Evolutionary conservation across 2,797 vertebrate genomes (phyloP).

Genomic region (Typhlichthys subterraneus): DNA sequence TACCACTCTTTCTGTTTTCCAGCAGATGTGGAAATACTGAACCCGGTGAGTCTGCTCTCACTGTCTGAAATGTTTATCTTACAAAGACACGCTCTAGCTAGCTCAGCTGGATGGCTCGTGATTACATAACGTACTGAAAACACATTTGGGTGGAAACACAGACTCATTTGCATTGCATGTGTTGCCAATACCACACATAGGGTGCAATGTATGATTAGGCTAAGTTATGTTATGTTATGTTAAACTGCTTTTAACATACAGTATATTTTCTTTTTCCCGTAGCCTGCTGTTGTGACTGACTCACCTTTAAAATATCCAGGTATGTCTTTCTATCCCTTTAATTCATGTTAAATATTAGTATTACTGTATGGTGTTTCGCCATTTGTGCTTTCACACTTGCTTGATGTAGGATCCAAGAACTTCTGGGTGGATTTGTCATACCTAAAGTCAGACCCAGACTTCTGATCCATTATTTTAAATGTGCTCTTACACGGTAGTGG

Average conservation of each 20-base stretch:
- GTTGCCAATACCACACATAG: conserved; percentile 13
- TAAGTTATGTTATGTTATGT: background rate
- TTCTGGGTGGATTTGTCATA: conserved; percentile 26
- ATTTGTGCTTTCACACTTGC: conserved; percentile 6
- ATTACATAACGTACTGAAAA: conserved; percentile 55
- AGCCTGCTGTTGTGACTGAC: conserved; percentile 74
- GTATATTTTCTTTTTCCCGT: conserved; percentile 55
- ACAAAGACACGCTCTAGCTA: conserved; percentile 44
- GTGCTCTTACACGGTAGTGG: conserved; percentile 32
- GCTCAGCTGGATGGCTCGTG: conserved; percentile 56
- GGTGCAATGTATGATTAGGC: conserved; percentile 2
- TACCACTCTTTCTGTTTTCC: conserved; percentile 42
- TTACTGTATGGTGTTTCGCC: conserved; percentile 13
- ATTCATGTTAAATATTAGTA: conserved; percentile 10
- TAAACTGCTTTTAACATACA: conserved; percentile 12
- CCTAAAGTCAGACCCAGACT: conserved; percentile 35
- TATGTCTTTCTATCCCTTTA: conserved; percentile 50
- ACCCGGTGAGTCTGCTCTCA: conserved; percentile 64
- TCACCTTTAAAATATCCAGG: conserved; percentile 69
- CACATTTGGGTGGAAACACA: conserved; percentile 47
- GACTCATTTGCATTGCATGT: conserved; percentile 35
- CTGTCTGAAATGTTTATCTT: conserved; percentile 65
- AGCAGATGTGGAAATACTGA: conserved; percentile 71
- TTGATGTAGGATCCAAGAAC: conserved; percentile 35
- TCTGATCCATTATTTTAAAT: conserved; percentile 50